Evolutionary conservation across 1,140 invertebrate species (phyloP), one percentile per base, ranked within the genome.

Genomic region (Maniola jurtina): DNA sequence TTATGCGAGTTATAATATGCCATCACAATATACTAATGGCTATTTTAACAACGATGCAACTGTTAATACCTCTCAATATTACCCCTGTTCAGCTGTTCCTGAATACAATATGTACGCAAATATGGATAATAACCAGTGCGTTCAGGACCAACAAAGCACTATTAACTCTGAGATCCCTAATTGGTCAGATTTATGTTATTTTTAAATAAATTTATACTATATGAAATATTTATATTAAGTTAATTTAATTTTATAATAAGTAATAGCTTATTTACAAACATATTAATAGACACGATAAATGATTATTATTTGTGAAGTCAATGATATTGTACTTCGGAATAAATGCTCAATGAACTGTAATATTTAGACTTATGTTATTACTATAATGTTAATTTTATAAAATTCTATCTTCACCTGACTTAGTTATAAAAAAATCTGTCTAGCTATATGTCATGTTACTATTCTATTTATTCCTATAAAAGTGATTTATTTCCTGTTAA

Each of bases 31-130:
- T 10, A 47, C 64, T 62, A 42, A 25, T 56, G 55, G 45, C 36
- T 33, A 62, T 61, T 80, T 71, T 25, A 54, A 25, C 64, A 66
- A 68, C 50, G 65, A 83, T 59, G 35, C 6, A 13, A 71, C 54
- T 69, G 33, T 63, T 15, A 79, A 81, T 66, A 68, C 74, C 13
- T 72, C 74, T 34, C 70, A 77, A 35, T 81, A 78, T 66, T 83
- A 83, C 64, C 69, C 74, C 42, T 68, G 2, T 66, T n/a, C 55
- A 15, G 11, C 36, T 61, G 40, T 36, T 7, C 15, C 48, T 45
- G 47, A 60, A 52, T 65, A 59, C 25, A n/a, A n/a, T n/a, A 52
- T 16, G 48, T 69, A 64, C 7, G 42, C 57, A 8, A 54, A 69
- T 35, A 35, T 56, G 13, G 40, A 64, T 55, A 16, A 60, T 54